These are phyloP conservation scores for Smithornis capensis DNA, from an alignment of 2,113 vertebrate genomes.

Conservation along the genomic window DNA sequence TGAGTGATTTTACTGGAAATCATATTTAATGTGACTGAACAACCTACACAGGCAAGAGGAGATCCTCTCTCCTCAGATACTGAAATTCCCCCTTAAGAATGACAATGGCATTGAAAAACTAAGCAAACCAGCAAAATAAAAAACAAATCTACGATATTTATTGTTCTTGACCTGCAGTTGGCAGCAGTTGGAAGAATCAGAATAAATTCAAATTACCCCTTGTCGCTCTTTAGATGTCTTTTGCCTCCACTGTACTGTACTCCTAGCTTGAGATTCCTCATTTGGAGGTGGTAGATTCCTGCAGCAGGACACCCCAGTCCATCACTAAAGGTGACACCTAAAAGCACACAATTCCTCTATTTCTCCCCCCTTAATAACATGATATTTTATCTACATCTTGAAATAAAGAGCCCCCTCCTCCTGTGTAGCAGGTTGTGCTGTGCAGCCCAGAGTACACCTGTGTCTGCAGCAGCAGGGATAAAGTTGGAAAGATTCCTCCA, in stretches of 20 bases:
- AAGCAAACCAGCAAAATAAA: neutral
- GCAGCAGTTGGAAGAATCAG: neutral
- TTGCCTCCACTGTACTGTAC: neutral
- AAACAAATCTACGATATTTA: neutral
- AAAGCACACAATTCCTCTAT: neutral
- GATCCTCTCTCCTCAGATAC: neutral
- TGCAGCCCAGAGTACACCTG: neutral
- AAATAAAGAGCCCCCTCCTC: neutral
- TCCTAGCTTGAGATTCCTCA: neutral
- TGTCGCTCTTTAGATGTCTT: neutral
- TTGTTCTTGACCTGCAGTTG: neutral
- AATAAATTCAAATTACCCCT: neutral
- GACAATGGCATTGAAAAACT: neutral
- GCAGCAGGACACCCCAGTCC: neutral
- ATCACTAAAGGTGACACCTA: neutral
- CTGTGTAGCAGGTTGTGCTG: constrained; percentile 5
- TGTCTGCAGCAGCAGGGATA: neutral
- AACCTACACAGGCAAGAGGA: neutral
- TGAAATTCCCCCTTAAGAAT: neutral
- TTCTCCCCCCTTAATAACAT: neutral
- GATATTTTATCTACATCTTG: neutral
- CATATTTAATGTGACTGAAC: neutral
- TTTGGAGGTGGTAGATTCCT: neutral
- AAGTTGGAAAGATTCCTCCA: neutral
- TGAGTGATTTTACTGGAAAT: neutral